Evolutionary conservation across 2,113 vertebrate species (phyloP), one percentile per base, ranked within the genome.

Genomic region (Cebidichthys violaceus): DNA sequence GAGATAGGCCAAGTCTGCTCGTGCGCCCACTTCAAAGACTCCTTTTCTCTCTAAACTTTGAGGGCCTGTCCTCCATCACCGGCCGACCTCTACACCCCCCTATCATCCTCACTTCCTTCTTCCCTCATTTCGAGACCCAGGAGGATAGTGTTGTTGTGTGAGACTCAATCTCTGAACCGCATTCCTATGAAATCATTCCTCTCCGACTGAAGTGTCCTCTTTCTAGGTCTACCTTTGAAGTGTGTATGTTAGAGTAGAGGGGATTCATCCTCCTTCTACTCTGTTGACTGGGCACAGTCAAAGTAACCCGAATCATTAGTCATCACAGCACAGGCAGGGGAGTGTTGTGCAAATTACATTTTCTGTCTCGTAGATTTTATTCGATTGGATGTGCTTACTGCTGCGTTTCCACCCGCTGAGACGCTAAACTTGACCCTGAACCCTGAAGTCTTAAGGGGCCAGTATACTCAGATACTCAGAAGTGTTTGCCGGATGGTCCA

Each of bases 201-300:
- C 22, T 35, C 59, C 0, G 4, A 37, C 45, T 52, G 52, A 73
- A 15, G 9, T 29, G 39, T 79, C 55, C 37, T 82, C 22, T 60
- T 70, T 82, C n/a, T 14, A 52, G 45, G 47, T 70, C 54, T 22
- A 55, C 73, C 37, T 90, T 61, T 79, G 70, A 82, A 76, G 79
- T 50, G 20, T 52, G 13, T 27, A 2, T 15, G 61, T 73, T 47
- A 9, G 24, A 55, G 18, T 9, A 55, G 83, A 81, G 69, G 27
- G 33, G 75, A 70, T 84, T 77, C 61, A 29, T 72, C 33, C 52
- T 74, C 60, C 41, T 35, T 9, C 2, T 27, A 9, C 45, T 80
- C 61, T 61, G 73, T 9, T 60, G 11, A 43, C 41, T 13, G 52
- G 60, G 70, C 4, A 37, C 9, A 60, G 24, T 39, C 35, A 35